These are phyloP conservation scores for Megaustenia siamemsis DNA, from an alignment of 2,888 invertebrate species.

Conservation along the genomic window DNA sequence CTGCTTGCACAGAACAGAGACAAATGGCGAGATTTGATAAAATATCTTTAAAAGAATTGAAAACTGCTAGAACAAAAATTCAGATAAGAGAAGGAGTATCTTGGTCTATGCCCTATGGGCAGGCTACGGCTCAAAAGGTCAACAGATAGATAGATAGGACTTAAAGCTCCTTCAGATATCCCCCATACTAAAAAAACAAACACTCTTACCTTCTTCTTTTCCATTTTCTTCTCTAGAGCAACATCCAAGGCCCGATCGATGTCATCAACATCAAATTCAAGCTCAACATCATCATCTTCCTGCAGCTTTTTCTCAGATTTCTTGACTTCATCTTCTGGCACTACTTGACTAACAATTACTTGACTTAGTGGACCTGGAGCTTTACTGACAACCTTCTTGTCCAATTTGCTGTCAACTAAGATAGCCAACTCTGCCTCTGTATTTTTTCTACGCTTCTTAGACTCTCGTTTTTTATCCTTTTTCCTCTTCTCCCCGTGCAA, in stretches of 20 bases:
- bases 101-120: too few relatives aligned
- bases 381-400: constrained; percentile 10
- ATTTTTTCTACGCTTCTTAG: constrained; percentile 38
- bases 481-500: constrained; percentile 41
- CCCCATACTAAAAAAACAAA: too few relatives aligned
- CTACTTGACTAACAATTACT: neutral
- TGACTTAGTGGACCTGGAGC: neutral
- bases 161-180: too few relatives aligned
- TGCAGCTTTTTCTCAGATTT: neutral
- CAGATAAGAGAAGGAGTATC: too few relatives aligned
- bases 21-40: too few relatives aligned
- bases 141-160: too few relatives aligned
- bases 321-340: neutral
- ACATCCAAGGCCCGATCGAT: constrained; percentile 76
- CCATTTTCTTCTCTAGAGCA: constrained; percentile 73
- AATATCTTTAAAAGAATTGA: too few relatives aligned
- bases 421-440: neutral
- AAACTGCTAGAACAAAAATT: too few relatives aligned
- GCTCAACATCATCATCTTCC: constrained; percentile 55
- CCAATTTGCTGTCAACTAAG: neutral
- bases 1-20: too few relatives aligned
- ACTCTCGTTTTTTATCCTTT: constrained; percentile 46
- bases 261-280: constrained; percentile 76
- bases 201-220: constrained; percentile 69
- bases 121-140: too few relatives aligned